Base-by-base conservation (phyloP, 2,888 invertebrate species). In the Congeria kusceri region DNA sequence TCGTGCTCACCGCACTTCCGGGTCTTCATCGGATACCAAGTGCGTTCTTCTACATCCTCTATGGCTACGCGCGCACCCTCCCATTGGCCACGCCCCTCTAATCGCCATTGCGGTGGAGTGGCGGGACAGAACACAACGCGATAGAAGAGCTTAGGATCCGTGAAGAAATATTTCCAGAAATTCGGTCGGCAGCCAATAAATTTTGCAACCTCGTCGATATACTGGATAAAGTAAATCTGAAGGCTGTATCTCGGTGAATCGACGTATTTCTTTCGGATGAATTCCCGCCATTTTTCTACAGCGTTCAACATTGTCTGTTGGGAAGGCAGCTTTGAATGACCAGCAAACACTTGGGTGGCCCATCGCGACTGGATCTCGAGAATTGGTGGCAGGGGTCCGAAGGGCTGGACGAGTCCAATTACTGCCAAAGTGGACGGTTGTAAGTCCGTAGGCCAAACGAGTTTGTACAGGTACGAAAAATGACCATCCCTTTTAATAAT, bases 381-480 rank as follows among this genome's bases (percentile, higher is more conserved):
- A 13, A 87, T 78, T 28, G 87, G 87, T 15, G 86, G 85, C 5
- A 87, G 76, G 15, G 84, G 76, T 11, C 87, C 87, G 64, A 87
- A 86, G 7, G 87, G 87, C 47, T 87, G 87, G 27, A 87, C 85
- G 18, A 86, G 67, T n/a, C 87, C 87, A 27, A 87, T 72, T 2
- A 87, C 85, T 3, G 86, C 87, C n/a, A 87, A 73, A 7, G 86
- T 83, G 9, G 64, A 61, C 2, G 80, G 84, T 15, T 85, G 65
- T 18, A 84, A 25, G 23, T 84, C 83, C 7, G 76, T 71, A 20
- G 87, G 87, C 69, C 83, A 87, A 2, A 86, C 78, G n/a, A 83
- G 75, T 61, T 86, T 85, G 63, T 83, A 87, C 1, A 87, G 77
- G 58, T 80, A 80, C 0, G 86, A 71, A 49, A 84, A 86, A 49